Conservation (phyloP, 2,113 vertebrate genomes). For the Lepisosteus osseus region DNA sequence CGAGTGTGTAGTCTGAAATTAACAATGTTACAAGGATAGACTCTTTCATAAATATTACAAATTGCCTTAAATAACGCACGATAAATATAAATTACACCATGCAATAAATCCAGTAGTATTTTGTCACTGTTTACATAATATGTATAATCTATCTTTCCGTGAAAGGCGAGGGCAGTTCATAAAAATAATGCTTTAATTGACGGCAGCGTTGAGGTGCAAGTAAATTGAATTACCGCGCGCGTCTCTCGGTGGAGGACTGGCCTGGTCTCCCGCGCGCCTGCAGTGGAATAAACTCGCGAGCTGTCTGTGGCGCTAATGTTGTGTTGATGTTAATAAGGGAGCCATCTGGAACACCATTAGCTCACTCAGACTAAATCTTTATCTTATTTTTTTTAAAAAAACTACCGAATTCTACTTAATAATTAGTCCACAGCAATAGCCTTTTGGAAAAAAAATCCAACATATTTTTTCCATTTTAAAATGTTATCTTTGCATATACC, state of each 20-base stretch:
- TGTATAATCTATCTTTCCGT: neutral
- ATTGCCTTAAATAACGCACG: too few species aligned
- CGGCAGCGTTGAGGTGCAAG: neutral
- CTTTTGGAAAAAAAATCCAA: neutral
- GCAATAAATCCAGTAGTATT: neutral
- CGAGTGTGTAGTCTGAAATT: too few species aligned
- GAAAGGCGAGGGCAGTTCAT: neutral
- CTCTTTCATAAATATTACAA: too few species aligned
- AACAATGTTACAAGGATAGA: too few species aligned
- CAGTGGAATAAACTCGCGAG: neutral
- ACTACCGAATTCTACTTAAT: too few species aligned
- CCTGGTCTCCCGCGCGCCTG: neutral
- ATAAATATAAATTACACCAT: too few species aligned
- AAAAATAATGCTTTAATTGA: neutral
- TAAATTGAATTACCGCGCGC: neutral
- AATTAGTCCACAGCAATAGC: too few species aligned
- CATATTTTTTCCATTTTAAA: neutral
- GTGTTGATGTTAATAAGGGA: constrained; percentile 35
- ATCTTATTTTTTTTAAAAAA: too few species aligned
- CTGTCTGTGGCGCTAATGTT: neutral
- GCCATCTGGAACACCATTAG: constrained; percentile 6
- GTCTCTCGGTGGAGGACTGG: neutral
- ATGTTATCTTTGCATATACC: neutral
- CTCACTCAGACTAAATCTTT: too few species aligned
- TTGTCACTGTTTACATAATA: neutral